These are phyloP conservation scores for Metridium senile DNA, from an alignment of 92 coral and sea anemone genomes.

Conservation along the genomic window DNA sequence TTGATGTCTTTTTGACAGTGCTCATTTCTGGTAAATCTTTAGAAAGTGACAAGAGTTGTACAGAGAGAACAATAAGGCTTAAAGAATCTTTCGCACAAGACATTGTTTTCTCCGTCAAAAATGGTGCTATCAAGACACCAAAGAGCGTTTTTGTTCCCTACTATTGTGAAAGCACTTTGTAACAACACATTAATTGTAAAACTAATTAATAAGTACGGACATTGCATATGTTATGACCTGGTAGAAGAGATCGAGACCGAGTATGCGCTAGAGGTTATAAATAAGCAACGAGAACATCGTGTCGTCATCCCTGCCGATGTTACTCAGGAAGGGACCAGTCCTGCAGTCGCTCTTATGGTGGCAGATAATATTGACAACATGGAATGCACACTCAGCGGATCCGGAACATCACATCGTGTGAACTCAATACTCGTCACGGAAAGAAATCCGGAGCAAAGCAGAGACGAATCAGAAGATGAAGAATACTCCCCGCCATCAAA, in stretches of 20 bases:
- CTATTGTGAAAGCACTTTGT: conserved; percentile 38
- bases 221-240: conserved; percentile 36
- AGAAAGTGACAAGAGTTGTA: conserved; percentile 39
- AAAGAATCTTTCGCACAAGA: conserved; percentile 61
- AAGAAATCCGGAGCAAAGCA: conserved; percentile 20
- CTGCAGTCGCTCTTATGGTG: conserved; percentile 17
- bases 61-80: conserved; percentile 49
- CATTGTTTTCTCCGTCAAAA: conserved; percentile 42
- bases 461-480: neutral
- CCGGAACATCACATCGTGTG: conserved; percentile 52
- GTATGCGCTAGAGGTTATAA: conserved; percentile 34
- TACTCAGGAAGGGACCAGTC: neutral
- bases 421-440: conserved; percentile 36
- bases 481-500: conserved; percentile 44
- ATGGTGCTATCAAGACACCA: conserved; percentile 37
- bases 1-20: conserved; percentile 45
- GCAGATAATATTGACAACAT: conserved; percentile 38
- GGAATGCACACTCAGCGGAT: conserved; percentile 1
- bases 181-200: conserved; percentile 44
- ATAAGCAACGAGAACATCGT: conserved; percentile 32
- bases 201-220: conserved; percentile 36
- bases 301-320: conserved; percentile 38
- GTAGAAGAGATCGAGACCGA: conserved; percentile 54
- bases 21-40: conserved; percentile 60
- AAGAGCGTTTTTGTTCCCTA: conserved; percentile 37